Conservation (phyloP, 1,140 invertebrate genomes). For the Schlechtendalia chinensis region DNA sequence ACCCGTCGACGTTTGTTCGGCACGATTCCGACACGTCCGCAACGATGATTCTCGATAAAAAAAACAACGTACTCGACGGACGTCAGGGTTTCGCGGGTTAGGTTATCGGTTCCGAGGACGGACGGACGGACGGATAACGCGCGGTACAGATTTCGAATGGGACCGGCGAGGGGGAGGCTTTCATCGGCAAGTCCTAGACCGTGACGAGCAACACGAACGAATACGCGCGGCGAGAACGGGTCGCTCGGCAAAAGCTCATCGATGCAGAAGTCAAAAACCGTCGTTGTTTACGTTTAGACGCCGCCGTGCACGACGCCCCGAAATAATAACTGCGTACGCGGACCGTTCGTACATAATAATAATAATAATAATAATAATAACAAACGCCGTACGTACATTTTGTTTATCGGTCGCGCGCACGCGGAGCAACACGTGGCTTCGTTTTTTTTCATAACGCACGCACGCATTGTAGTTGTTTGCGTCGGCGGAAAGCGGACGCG, state of each 20-base stretch:
- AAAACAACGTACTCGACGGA: no score
- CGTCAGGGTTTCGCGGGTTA: no score
- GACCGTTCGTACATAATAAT: no score
- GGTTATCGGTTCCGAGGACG: no score
- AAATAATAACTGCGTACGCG: background rate
- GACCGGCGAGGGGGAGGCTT: no score
- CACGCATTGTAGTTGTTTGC: constrained; percentile 36
- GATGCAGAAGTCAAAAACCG: constrained; percentile 35
- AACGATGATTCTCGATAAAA: no score
- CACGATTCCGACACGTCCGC: no score
- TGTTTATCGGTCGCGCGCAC: background rate
- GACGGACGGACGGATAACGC: no score
- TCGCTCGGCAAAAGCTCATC: constrained; percentile 34
- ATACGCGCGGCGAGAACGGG: constrained; percentile 2
- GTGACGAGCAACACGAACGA: constrained; percentile 1
- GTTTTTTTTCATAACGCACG: no score
- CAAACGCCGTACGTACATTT: background rate
- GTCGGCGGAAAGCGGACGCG: constrained; percentile 34
- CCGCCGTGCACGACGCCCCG: background rate
- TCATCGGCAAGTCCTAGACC: constrained; percentile 26
- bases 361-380: no score
- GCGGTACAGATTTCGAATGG: no score
- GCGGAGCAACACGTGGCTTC: constrained; percentile 23
- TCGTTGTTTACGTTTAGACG: constrained; percentile 1
- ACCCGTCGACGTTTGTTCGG: no score